Evolutionary conservation across 2,888 invertebrate genomes (phyloP), one percentile per base, ranked within the genome.

Genomic region (Rhamnusium bicolor): DNA sequence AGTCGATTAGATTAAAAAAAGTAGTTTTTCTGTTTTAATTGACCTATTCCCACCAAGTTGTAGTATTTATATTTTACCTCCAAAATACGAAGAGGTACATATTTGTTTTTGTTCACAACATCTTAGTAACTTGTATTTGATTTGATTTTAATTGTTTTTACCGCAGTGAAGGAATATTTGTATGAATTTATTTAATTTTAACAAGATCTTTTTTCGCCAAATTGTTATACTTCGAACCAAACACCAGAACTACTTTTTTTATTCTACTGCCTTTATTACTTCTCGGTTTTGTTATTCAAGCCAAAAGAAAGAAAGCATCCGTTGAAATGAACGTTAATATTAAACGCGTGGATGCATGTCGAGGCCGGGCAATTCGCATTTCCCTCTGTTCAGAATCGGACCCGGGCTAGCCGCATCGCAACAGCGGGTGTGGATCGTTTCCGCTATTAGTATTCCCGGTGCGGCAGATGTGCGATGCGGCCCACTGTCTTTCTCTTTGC

Each of bases 401-500:
- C 76, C 77, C 77, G 74, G 75, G 66, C 65, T 67, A 60, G 72
- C 62, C 70, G 76, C 76, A 72, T 67, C 71, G 78, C 77, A 75
- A 75, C 75, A 72, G 75, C 75, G 74, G 81, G 82, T 78, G 83
- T 79, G 84, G 81, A 82, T 82, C 82, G 83, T 82, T 84, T 84
- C 84, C 84, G 85, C 84, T 84, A 84, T 85, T 85, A 85, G 85
- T 84, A 85, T 85, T 84, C 84, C 82, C 83, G 80, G 79, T 80
- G 83, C 84, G 84, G 83, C 84, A 84, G 84, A 84, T 84, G 84
- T 84, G 84, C 82, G 80, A 79, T 74, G 80, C 75, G 79, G 72
- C 68, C 62, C 69, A 67, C 53, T 29, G 19, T 58, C 58, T 32
- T 58, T 58, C 58, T 58, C 58, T 58, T 58, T 14, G 58, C 58